phyloP scores from a whole-genome alignment of 2,888 invertebrate species.

The Tromatobia lineatoria region DNA sequence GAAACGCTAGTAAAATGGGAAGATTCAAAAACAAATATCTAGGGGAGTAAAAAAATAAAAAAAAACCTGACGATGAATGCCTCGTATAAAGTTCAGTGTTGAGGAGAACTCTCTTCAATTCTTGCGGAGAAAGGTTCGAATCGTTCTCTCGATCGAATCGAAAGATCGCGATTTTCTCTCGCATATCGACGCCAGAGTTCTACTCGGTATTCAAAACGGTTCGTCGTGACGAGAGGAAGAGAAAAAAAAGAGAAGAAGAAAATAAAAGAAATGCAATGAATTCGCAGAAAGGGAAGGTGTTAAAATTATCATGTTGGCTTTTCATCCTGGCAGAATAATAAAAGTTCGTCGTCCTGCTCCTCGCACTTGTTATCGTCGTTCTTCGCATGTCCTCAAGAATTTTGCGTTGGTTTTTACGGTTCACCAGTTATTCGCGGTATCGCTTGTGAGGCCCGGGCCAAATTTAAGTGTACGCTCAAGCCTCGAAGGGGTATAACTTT shows the following conservation, averaged over 20 bases:
- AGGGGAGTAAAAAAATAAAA: not conserved
- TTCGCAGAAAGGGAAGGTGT: slow-evolving; percentile 59
- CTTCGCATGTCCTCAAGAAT: slow-evolving; percentile 1
- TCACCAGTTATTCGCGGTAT: slow-evolving; percentile 22
- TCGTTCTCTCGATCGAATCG: slow-evolving; percentile 31
- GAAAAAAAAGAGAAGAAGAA: not conserved
- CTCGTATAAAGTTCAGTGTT: slow-evolving; percentile 5
- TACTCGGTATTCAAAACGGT: slow-evolving; percentile 9
- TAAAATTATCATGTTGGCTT: slow-evolving; percentile 58
- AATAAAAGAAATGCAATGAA: slow-evolving; percentile 10
- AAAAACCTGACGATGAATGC: too few relatives aligned
- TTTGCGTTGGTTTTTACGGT: slow-evolving; percentile 36
- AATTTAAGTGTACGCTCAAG: slow-evolving; percentile 31
- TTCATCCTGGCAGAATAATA: slow-evolving; percentile 29
- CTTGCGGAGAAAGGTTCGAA: slow-evolving; percentile 45
- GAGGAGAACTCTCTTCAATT: slow-evolving; percentile 35
- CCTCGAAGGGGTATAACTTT: not conserved
- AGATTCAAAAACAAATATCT: too few relatives aligned
- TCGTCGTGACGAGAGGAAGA: not conserved
- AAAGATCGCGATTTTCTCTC: slow-evolving; percentile 32
- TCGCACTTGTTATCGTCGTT: slow-evolving; percentile 34
- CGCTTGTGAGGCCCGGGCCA: slow-evolving; percentile 14
- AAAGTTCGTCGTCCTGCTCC: slow-evolving; percentile 26
- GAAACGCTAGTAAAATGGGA: too few relatives aligned
- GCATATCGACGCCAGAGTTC: not conserved